A percentile compares a stretch with the other conserved stretches of the same genome.
Evolutionary conservation across 1,140 invertebrate genomes (phyloP).

Genomic region (Drosophila ogumai): DNA sequence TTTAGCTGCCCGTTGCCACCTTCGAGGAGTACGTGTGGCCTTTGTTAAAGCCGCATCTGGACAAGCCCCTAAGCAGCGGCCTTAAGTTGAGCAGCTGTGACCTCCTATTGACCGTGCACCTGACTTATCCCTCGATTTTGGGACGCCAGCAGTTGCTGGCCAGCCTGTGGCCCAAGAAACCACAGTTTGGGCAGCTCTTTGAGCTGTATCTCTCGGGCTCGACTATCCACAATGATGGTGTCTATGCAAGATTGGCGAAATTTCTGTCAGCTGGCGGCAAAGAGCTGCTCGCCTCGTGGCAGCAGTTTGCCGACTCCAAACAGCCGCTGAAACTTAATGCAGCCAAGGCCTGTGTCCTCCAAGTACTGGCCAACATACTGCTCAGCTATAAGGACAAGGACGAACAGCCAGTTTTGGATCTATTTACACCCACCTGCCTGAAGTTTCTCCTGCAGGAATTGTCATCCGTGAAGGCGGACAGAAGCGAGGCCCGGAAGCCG

Average conservation of each 20-base stretch:
- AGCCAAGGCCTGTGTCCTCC: constrained; percentile 24
- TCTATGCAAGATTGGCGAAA: constrained; percentile 36
- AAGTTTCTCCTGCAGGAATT: constrained; percentile 35
- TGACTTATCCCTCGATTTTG: constrained; percentile 31
- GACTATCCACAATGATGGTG: constrained; percentile 20
- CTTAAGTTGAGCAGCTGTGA: constrained; percentile 44
- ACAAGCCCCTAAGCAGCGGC: constrained; percentile 17
- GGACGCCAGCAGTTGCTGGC: constrained; percentile 21
- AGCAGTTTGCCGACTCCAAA: constrained; percentile 9
- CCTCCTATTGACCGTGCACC: constrained; percentile 46
- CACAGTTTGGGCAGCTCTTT: constrained; percentile 39
- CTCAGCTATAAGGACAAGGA: constrained; percentile 5
- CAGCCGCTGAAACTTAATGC: constrained; percentile 36
- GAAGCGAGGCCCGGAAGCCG: constrained; percentile 3
- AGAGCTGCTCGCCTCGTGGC: constrained; percentile 32
- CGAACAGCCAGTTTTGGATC: constrained; percentile 10
- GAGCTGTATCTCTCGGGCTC: constrained; percentile 38
- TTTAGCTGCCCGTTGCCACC: not conserved
- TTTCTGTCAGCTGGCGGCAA: constrained; percentile 19
- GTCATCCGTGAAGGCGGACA: constrained; percentile 6
- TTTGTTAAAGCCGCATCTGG: constrained; percentile 23
- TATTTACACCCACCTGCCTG: constrained; percentile 26
- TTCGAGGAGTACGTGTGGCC: constrained; percentile 55
- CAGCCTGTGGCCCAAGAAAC: constrained; percentile 36
- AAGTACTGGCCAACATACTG: constrained; percentile 23